A percentile compares a stretch with the other conserved stretches of the same genome.
Evolutionary conservation across 2,888 invertebrate species (phyloP).

Genomic region (Lissonota sp.): DNA sequence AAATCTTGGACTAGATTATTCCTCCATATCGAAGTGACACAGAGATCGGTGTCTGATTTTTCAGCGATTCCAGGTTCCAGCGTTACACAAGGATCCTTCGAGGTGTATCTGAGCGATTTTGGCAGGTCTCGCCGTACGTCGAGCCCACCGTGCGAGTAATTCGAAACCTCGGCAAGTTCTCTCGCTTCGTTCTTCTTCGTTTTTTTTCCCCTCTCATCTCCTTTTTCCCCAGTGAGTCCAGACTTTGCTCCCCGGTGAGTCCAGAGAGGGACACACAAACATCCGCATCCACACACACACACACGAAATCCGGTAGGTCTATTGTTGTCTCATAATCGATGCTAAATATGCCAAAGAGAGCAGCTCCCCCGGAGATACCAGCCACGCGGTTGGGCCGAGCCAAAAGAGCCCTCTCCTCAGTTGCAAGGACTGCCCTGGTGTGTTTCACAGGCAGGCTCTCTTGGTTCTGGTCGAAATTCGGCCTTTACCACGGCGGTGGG

Average conservation of each 20-base stretch:
- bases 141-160: slow-evolving; percentile 71
- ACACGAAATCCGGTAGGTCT: slow-evolving; percentile 75
- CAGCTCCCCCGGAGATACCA: slow-evolving; percentile 31
- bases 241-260: slow-evolving; percentile 12
- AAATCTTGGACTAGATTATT: too few species aligned
- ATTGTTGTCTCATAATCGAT: slow-evolving; percentile 80
- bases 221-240: slow-evolving; percentile 4
- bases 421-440: slow-evolving; percentile 19
- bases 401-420: slow-evolving; percentile 7
- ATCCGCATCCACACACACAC: too few species aligned
- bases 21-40: too few species aligned
- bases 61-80: too few species aligned
- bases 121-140: slow-evolving; percentile 65
- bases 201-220: slow-evolving; percentile 24
- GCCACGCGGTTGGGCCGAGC: slow-evolving; percentile 61
- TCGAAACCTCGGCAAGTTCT: slow-evolving; percentile 64
- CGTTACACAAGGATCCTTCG: slow-evolving; percentile 32
- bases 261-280: background rate
- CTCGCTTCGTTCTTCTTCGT: slow-evolving; percentile 37
- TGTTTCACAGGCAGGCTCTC: slow-evolving; percentile 25
- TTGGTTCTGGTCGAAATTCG: slow-evolving; percentile 5
- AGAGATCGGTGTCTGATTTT: too few species aligned
- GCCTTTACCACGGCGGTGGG: slow-evolving; percentile 42
- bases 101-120: slow-evolving; percentile 70
- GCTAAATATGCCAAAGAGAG: slow-evolving; percentile 75